These are phyloP conservation scores for Coleophora deauratella DNA, from an alignment of 2,888 invertebrate genomes.

Conservation along the genomic window DNA sequence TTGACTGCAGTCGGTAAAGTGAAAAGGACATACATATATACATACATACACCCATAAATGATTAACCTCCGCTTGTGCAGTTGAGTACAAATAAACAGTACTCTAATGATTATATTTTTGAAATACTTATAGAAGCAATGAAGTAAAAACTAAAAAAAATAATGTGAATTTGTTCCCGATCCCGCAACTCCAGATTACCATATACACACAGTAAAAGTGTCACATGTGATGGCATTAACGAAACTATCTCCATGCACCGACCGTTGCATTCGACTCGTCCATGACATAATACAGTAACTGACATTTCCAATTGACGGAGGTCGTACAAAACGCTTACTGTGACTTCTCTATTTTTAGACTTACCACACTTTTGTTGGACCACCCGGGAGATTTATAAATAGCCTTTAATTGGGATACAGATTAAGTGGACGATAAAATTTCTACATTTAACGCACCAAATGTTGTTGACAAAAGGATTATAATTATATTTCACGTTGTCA, in stretches of 20 bases:
- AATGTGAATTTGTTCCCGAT: too few relatives aligned
- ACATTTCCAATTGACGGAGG: conserved; percentile 61
- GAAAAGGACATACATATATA: too few relatives aligned
- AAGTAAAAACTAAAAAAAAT: too few relatives aligned
- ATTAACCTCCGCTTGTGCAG: too few relatives aligned
- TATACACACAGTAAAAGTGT: too few relatives aligned
- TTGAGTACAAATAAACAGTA: too few relatives aligned
- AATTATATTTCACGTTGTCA: conserved; percentile 1
- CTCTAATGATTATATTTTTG: too few relatives aligned
- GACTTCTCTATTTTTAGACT: conserved; percentile 29
- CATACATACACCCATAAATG: too few relatives aligned
- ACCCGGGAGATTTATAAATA: conserved; percentile 56
- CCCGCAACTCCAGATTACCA: too few relatives aligned
- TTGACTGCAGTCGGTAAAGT: too few relatives aligned
- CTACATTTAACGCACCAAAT: conserved; percentile 32
- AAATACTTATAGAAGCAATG: too few relatives aligned
- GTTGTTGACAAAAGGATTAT: conserved; percentile 30
- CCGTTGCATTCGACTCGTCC: conserved; percentile 16
- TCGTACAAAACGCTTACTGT: conserved; percentile 28
- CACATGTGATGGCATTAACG: conserved; percentile 17
- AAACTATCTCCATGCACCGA: conserved; percentile 11
- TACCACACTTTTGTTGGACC: conserved; percentile 39
- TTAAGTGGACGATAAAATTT: conserved; percentile 46
- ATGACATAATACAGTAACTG: conserved; percentile 46
- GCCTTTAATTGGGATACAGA: conserved; percentile 56